Conservation (phyloP, 2,113 vertebrate species). For the Castor canadensis region DNA sequence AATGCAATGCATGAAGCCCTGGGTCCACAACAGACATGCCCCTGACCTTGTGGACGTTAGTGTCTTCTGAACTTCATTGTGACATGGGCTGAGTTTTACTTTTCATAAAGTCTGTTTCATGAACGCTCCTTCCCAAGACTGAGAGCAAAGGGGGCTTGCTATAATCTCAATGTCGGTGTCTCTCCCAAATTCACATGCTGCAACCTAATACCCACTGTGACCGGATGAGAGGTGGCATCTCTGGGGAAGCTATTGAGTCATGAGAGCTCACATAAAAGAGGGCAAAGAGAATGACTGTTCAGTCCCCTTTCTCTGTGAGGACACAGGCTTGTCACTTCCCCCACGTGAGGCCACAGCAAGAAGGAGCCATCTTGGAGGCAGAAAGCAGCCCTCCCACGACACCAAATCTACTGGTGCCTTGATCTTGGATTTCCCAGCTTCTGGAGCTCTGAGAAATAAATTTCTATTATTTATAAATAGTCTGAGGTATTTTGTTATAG, state of each 20-base stretch:
- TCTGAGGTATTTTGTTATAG: not conserved
- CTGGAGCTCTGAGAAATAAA: not conserved
- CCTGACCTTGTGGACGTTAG: rapidly evolving
- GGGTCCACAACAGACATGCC: rapidly evolving
- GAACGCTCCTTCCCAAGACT: too few species aligned
- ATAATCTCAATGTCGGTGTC: not conserved
- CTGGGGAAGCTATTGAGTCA: not conserved
- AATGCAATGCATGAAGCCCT: too few species aligned
- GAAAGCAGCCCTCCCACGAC: not conserved
- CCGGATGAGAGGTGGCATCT: too few species aligned
- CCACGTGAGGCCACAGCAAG: too few species aligned
- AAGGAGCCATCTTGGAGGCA: not conserved
- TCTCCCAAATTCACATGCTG: too few species aligned
- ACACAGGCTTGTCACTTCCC: not conserved
- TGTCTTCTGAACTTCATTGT: not conserved
- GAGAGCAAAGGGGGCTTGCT: not conserved
- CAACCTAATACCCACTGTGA: not conserved
- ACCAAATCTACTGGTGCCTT: not conserved
- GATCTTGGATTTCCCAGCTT: not conserved
- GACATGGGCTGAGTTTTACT: not conserved
- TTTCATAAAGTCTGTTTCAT: not conserved
- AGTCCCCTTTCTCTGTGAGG: not conserved
- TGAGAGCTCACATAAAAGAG: not conserved
- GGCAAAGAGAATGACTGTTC: not conserved
- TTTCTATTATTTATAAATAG: too few species aligned